Conservation (phyloP, 2,797 vertebrate genomes). For the Trichosurus vulpecula region DNA sequence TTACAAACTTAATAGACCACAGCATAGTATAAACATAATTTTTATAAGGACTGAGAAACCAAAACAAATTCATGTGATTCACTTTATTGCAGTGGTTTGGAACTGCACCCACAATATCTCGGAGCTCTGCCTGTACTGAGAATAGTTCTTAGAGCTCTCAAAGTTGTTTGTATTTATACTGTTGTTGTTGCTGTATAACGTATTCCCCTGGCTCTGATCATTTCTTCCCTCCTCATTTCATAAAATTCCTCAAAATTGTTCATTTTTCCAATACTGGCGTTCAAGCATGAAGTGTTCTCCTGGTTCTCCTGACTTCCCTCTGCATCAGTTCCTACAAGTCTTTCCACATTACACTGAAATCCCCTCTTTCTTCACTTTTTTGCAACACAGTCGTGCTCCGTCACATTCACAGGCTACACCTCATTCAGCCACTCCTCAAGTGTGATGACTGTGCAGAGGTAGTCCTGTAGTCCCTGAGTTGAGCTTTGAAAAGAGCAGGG, state of each 20-base stretch:
- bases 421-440: neutral
- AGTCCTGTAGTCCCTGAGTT: neutral
- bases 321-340: neutral
- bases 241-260: neutral
- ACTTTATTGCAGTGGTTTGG: neutral
- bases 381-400: neutral
- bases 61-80: neutral
- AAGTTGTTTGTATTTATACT: neutral
- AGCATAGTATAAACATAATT: neutral
- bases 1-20: neutral
- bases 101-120: neutral
- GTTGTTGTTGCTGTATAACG: neutral
- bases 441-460: neutral
- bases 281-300: neutral
- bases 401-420: neutral
- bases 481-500: neutral
- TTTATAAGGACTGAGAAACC: neutral
- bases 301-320: neutral
- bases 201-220: neutral
- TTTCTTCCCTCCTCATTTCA: neutral
- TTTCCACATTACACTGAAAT: neutral
- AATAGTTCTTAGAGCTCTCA: neutral
- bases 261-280: neutral
- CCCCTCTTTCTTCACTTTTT: neutral
- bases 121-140: neutral